These are phyloP conservation scores for Oostethus manadensis DNA, from an alignment of 2,113 vertebrate genomes.

Conservation along the genomic window DNA sequence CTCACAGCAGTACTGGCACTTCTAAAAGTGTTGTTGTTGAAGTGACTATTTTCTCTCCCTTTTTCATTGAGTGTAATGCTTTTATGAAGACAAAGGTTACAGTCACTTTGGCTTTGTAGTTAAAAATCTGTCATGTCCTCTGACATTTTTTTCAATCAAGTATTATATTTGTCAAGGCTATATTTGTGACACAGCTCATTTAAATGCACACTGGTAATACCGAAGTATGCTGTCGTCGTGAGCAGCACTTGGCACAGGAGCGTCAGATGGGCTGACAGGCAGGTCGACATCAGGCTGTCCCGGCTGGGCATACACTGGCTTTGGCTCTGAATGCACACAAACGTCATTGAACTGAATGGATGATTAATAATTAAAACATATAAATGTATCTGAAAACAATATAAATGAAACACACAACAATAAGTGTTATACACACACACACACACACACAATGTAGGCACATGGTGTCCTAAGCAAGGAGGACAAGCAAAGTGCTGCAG, in stretches of 20 bases:
- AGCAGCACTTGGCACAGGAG: conserved; percentile 84
- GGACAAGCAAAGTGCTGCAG: conserved; percentile 56
- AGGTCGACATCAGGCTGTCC: conserved; percentile 97
- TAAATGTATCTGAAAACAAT: background rate
- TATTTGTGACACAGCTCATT: background rate
- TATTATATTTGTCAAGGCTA: background rate
- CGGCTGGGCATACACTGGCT: conserved; percentile 96
- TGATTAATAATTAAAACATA: conserved; percentile 4
- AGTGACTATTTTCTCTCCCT: background rate
- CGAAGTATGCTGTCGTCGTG: conserved; percentile 93
- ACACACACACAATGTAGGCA: conserved; percentile 24
- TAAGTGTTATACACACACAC: conserved; percentile 12
- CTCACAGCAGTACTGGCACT: background rate
- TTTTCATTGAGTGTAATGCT: background rate
- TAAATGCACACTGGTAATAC: conserved; percentile 54
- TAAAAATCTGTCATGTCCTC: background rate
- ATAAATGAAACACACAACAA: background rate
- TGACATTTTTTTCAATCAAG: background rate
- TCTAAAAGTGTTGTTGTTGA: background rate
- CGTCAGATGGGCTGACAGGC: conserved; percentile 94
- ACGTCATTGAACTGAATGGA: background rate
- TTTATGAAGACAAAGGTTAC: background rate
- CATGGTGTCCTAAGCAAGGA: conserved; percentile 46
- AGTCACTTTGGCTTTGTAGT: background rate
- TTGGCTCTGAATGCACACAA: conserved; percentile 78